Conservation (phyloP, 2,888 invertebrate species). For the Crossocerus cetratus region DNA sequence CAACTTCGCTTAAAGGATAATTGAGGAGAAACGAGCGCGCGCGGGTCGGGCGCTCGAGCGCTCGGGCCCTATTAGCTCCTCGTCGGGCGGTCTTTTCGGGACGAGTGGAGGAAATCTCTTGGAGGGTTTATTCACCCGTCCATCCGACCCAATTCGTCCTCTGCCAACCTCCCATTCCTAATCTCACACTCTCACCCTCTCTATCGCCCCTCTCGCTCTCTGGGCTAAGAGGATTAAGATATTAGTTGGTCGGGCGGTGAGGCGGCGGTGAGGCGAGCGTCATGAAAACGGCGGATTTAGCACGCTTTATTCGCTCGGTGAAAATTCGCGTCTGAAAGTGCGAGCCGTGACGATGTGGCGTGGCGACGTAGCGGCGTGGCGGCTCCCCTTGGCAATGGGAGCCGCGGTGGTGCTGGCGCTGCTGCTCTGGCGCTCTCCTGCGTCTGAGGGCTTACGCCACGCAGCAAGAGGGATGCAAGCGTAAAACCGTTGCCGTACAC, state of each 20-base stretch:
- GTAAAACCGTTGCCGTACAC: slow-evolving; percentile 48
- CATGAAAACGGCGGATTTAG: slow-evolving; percentile 50
- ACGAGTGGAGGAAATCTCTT: slow-evolving; percentile 39
- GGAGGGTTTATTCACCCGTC: slow-evolving; percentile 19
- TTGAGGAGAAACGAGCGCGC: slow-evolving; percentile 16
- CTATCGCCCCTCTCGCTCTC: slow-evolving; percentile 32
- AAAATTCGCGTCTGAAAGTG: slow-evolving; percentile 58
- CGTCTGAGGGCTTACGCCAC: slow-evolving; percentile 54
- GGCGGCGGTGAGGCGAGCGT: slow-evolving; percentile 17
- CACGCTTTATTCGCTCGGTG: slow-evolving; percentile 55
- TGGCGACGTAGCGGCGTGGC: too few relatives aligned
- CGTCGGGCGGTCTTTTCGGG: slow-evolving; percentile 45
- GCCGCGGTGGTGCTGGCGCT: too few relatives aligned
- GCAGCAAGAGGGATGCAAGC: slow-evolving; percentile 53
- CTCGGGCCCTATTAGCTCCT: slow-evolving; percentile 22
- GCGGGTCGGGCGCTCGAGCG: too few relatives aligned
- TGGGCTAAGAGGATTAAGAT: slow-evolving; percentile 66
- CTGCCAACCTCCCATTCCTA: slow-evolving; percentile 3
- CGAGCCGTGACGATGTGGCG: too few relatives aligned
- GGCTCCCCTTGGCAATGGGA: slow-evolving; percentile 1
- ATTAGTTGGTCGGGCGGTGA: slow-evolving; percentile 48
- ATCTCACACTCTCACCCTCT: slow-evolving; percentile 24
- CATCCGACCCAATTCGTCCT: slow-evolving; percentile 25
- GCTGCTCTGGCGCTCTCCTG: slow-evolving; percentile 40
- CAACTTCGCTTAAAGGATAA: slow-evolving; percentile 7